Conservation (phyloP, 1,140 invertebrate species). For the Drosophila persimilis region DNA sequence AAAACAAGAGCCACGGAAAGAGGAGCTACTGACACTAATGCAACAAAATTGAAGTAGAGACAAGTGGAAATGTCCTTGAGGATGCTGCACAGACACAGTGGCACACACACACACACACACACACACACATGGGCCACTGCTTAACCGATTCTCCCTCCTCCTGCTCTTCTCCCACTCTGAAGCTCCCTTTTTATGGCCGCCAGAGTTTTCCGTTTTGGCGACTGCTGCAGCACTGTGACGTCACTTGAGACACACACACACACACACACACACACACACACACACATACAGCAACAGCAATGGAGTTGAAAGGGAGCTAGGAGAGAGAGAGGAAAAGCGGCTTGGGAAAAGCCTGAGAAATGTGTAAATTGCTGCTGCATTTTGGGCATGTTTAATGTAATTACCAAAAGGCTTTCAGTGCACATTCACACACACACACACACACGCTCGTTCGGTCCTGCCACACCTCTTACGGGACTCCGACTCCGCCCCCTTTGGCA, state of each 20-base stretch:
- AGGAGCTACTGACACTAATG: slow-evolving; percentile 69
- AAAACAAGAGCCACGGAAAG: slow-evolving; percentile 5
- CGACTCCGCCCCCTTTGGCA: slow-evolving; percentile 39
- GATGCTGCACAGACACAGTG: slow-evolving; percentile 30
- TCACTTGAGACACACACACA: slow-evolving; percentile 25
- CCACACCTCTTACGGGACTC: neutral
- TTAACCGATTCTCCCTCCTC: slow-evolving; percentile 57
- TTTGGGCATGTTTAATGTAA: slow-evolving; percentile 81
- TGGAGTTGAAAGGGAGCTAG: slow-evolving; percentile 16
- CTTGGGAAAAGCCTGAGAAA: slow-evolving; percentile 23
- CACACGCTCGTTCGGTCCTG: neutral
- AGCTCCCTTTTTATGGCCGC: slow-evolving; percentile 58
- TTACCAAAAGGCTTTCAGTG: slow-evolving; percentile 80
- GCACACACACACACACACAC: neutral
- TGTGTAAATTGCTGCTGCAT: slow-evolving; percentile 79
- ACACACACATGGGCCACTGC: slow-evolving; percentile 25
- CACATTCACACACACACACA: slow-evolving; percentile 53
- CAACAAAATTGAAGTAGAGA: slow-evolving; percentile 76
- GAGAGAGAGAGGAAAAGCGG: neutral
- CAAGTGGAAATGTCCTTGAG: slow-evolving; percentile 77
- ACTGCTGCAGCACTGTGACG: slow-evolving; percentile 56
- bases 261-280: neutral
- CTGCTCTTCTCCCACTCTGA: slow-evolving; percentile 8
- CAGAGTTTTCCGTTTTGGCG: slow-evolving; percentile 66
- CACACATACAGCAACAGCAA: slow-evolving; percentile 14